Conservation (phyloP, 2,113 vertebrate genomes). For the Pseudonaja textilis region DNA sequence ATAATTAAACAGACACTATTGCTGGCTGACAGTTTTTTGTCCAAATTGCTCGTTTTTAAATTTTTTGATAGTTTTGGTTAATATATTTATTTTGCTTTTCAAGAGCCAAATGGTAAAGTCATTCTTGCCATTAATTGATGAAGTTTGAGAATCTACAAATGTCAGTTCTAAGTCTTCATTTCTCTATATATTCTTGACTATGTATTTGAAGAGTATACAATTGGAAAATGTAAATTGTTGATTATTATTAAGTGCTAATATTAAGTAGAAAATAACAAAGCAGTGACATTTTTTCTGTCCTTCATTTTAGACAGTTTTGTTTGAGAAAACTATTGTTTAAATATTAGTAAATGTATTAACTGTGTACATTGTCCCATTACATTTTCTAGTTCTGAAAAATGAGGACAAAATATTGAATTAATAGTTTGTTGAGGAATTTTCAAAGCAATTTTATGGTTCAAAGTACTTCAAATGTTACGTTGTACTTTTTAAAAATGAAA, state of each 20-base stretch:
- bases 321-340: background rate
- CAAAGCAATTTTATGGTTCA: background rate
- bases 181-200: slow-evolving; percentile 63
- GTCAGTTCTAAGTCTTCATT: slow-evolving; percentile 61
- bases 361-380: background rate
- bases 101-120: slow-evolving; percentile 66
- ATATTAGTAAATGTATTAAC: background rate
- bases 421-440: background rate
- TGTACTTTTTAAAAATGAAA: background rate
- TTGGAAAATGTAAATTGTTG: slow-evolving; percentile 71
- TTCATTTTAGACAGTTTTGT: background rate
- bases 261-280: slow-evolving; percentile 72
- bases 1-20: background rate
- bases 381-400: background rate
- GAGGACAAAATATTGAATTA: background rate
- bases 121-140: slow-evolving; percentile 54
- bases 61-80: slow-evolving; percentile 67
- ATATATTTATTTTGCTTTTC: slow-evolving; percentile 56
- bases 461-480: background rate
- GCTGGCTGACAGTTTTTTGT: slow-evolving; percentile 53
- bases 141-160: slow-evolving; percentile 65
- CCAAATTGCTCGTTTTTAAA: slow-evolving; percentile 58
- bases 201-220: slow-evolving; percentile 74
- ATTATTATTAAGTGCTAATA: slow-evolving; percentile 71
- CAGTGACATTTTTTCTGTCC: slow-evolving; percentile 59